Evolutionary conservation across 1,140 invertebrate species (phyloP).

Genomic region (Protaetia brevitarsis): DNA sequence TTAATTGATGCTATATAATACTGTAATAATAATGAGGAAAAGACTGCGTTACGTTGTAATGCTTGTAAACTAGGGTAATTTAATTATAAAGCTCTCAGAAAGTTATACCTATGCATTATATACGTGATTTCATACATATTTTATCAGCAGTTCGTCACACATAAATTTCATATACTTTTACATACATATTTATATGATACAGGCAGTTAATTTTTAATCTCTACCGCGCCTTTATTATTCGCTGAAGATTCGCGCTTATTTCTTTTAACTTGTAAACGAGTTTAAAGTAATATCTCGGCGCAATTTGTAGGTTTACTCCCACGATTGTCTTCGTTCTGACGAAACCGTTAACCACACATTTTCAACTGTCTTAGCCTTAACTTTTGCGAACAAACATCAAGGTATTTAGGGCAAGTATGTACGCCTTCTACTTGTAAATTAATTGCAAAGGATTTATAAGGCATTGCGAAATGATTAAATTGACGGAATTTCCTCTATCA

Average conservation of each 20-base stretch:
- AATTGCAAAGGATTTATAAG: not conserved
- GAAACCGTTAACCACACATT: slow-evolving; percentile 2
- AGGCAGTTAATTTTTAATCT: not conserved
- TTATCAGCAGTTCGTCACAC: not conserved
- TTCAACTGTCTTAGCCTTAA: slow-evolving; percentile 1
- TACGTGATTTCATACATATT: not conserved
- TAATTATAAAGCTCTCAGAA: not conserved
- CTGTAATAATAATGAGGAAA: not conserved
- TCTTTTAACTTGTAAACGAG: not conserved
- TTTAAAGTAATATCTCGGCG: not conserved
- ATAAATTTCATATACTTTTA: not conserved
- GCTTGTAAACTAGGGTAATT: not conserved
- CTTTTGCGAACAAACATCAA: slow-evolving; percentile 5
- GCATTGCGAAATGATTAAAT: not conserved
- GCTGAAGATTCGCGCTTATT: not conserved
- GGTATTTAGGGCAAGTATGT: not conserved
- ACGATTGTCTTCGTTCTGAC: slow-evolving; percentile 10
- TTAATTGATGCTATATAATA: too few species aligned
- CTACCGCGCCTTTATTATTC: not conserved
- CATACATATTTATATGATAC: not conserved
- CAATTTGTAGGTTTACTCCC: slow-evolving; percentile 9
- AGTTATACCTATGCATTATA: not conserved
- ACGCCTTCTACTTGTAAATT: slow-evolving; percentile 8
- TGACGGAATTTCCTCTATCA: not conserved
- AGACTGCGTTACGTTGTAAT: not conserved